These are phyloP conservation scores for Prolemur simus DNA, from an alignment of 2,113 vertebrate species.

Conservation along the genomic window DNA sequence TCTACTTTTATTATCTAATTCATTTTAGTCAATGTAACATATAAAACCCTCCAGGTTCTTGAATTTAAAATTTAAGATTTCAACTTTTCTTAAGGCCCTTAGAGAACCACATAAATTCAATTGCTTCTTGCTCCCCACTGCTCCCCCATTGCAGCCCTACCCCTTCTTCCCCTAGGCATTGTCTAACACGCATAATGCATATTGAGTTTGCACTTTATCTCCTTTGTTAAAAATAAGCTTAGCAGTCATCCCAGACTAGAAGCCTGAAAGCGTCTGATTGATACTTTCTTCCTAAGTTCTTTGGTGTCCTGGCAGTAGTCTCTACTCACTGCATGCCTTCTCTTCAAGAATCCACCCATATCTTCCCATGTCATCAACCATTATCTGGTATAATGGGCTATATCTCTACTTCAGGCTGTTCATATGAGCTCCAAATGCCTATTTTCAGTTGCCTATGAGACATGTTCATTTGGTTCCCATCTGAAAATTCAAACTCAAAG, in stretches of 20 bases:
- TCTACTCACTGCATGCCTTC: background rate
- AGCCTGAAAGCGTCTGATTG: background rate
- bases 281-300: background rate
- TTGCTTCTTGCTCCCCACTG: background rate
- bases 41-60: conserved; percentile 17
- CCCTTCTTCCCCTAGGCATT: background rate
- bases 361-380: background rate
- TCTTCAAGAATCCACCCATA: background rate
- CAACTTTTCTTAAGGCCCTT: conserved; percentile 27
- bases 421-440: background rate
- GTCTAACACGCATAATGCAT: background rate
- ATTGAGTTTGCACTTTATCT: background rate
- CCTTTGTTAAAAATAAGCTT: conserved; percentile 26
- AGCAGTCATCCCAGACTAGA: background rate
- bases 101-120: background rate
- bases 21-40: background rate
- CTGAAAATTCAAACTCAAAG: background rate
- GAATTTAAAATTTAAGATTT: conserved; percentile 57
- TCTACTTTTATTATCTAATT: conserved; percentile 29
- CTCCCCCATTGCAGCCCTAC: background rate
- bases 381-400: background rate
- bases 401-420: background rate
- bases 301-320: background rate
- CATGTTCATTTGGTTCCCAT: background rate
- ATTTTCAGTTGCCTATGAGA: background rate